Conservation (phyloP, 2,113 vertebrate genomes). For the Choloepus hoffmanni region DNA sequence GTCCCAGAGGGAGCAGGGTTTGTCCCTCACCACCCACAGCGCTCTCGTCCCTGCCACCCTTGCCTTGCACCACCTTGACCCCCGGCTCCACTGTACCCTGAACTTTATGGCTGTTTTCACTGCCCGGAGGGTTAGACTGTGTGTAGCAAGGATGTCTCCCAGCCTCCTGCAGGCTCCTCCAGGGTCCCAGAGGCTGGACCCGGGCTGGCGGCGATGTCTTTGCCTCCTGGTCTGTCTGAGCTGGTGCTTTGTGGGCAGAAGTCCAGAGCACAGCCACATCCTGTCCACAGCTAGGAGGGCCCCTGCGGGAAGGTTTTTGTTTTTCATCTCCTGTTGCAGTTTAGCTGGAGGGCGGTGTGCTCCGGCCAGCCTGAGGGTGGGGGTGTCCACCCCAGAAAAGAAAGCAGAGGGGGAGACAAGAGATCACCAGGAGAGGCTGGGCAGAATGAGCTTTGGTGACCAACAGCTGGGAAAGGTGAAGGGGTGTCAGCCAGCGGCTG, state of each 20-base stretch:
- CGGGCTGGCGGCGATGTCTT: not conserved
- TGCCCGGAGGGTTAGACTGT: not conserved
- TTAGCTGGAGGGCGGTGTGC: not conserved
- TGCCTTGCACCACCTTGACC: not conserved
- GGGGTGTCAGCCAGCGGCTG: not conserved
- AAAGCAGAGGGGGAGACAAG: not conserved
- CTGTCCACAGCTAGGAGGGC: not conserved
- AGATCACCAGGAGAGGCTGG: not conserved
- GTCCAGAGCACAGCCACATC: not conserved
- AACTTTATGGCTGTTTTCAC: constrained; percentile 45
- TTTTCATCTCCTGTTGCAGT: not conserved
- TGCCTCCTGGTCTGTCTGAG: not conserved
- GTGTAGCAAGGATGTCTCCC: not conserved
- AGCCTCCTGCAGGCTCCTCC: not conserved
- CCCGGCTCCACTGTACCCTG: not conserved
- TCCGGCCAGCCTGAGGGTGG: not conserved
- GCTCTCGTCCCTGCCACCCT: not conserved
- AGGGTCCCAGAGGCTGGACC: not conserved
- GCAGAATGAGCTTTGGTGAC: not conserved
- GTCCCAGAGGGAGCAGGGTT: not conserved
- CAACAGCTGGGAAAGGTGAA: not conserved
- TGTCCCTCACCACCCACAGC: constrained; percentile 53
- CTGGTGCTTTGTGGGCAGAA: not conserved
- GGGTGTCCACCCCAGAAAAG: not conserved
- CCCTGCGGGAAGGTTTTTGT: not conserved